phyloP scores from a whole-genome alignment of 1,140 invertebrate genomes.

The Listronotus oregonensis region DNA sequence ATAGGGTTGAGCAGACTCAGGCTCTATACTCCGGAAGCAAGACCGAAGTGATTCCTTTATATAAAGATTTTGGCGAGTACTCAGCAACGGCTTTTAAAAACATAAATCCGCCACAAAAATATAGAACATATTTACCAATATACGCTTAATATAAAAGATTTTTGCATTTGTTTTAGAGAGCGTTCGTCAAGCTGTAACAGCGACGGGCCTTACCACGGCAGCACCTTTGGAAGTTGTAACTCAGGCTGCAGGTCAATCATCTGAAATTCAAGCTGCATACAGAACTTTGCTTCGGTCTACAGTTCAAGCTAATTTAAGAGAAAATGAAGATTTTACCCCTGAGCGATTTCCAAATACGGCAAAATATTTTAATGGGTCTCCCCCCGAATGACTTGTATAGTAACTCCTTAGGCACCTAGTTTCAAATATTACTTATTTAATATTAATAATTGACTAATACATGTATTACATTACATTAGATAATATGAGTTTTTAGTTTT shows the following conservation, averaged over 20 bases:
- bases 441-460: constrained; percentile 14
- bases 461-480: neutral
- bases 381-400: constrained; percentile 21
- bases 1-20: no score
- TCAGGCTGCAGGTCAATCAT: constrained; percentile 52
- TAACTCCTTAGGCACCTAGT: neutral
- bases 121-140: no score
- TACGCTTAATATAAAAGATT: no score
- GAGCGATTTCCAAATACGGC: constrained; percentile 60
- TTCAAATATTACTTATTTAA: constrained; percentile 12
- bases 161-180: constrained; percentile 55
- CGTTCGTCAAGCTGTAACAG: constrained; percentile 60
- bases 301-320: constrained; percentile 55
- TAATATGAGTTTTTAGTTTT: constrained; percentile 2
- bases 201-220: constrained; percentile 57
- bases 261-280: constrained; percentile 58
- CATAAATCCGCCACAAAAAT: no score
- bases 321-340: constrained; percentile 60
- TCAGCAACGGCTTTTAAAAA: no score
- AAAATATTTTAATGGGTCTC: constrained; percentile 54
- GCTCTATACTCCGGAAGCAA: no score
- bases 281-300: constrained; percentile 55
- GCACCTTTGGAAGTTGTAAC: constrained; percentile 57
- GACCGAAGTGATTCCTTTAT: no score
- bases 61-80: no score